Base-by-base conservation (phyloP, 2,113 vertebrate genomes). In the Cheirogaleus medius region DNA sequence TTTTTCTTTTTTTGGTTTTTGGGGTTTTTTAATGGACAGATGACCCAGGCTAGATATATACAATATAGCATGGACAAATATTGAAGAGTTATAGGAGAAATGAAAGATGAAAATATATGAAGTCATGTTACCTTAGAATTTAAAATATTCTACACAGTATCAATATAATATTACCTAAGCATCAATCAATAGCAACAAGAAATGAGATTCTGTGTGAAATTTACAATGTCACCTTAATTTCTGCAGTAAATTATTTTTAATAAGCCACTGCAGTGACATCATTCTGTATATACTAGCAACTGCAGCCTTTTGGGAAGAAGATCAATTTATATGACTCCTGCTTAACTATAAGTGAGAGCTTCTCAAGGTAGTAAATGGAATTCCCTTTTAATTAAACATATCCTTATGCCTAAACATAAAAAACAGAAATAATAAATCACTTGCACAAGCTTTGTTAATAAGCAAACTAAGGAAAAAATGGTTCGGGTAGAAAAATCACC, bases 381-480 rank as follows among this genome's bases (percentile, higher is more conserved):
- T 66, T 96, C 27, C 34, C 23, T 96, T 91, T 94, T 92, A 94
- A 92, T 86, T 94, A 95, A 97, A 87, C 34, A 87, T 39, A 84
- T 76, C 76, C 15, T 42, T 95, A 56, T 42, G 14, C 63, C 94
- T 91, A 58, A 69, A 96, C n/a, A 74, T 42, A 90, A 81, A 54
- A 94, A 64, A 29, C 12, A 86, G 20, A 87, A 87, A 78, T 29
- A 87, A 83, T 34, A 82, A 71, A 76, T 87, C 32, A 84, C 20
- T 54, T 80, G 17, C 63, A 66, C 4, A 66, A 92, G 21, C 14
- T 91, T 71, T 84, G 39, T 64, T 71, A 74, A 74, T 66, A 60
- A 1, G 25, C 4, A 37, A 94, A 73, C 29, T 44, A 39, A 87
- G 44, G 18, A 88, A 96, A 84, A 81, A 92, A 27, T 13, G 9